Evolutionary conservation across 2,888 invertebrate genomes (phyloP).

Genomic region (Dryococelus australis): DNA sequence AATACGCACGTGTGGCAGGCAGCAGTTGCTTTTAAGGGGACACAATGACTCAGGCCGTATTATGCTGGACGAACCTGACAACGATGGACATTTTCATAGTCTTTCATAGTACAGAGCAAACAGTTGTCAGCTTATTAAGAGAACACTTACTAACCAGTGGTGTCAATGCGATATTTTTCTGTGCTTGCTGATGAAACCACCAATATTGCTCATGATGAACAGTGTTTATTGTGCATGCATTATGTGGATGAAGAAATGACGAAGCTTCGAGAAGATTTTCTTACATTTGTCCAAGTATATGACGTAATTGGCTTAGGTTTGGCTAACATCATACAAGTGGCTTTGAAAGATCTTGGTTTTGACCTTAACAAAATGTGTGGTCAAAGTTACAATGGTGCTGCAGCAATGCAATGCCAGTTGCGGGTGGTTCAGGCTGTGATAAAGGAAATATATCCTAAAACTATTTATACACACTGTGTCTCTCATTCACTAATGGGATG

Average conservation of each 20-base stretch:
- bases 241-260: conserved; percentile 9
- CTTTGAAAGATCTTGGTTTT: conserved; percentile 4
- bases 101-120: conserved; percentile 26
- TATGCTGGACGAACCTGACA: conserved; percentile 30
- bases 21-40: conserved; percentile 30
- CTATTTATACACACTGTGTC: conserved; percentile 24
- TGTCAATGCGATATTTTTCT: conserved; percentile 23
- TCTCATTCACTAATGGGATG: conserved; percentile 26
- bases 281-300: conserved; percentile 27
- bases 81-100: conserved; percentile 28
- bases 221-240: conserved; percentile 30
- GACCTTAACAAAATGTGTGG: conserved; percentile 30
- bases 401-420: conserved; percentile 29
- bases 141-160: conserved; percentile 4
- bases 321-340: background rate
- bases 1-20: conserved; percentile 20
- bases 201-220: conserved; percentile 21
- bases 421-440: conserved; percentile 21
- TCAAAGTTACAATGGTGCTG: conserved; percentile 31
- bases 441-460: conserved; percentile 11
- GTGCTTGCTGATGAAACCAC: conserved; percentile 33
- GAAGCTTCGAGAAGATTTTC: conserved; percentile 29
- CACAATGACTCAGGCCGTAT: conserved; percentile 30
- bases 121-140: background rate
- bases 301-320: conserved; percentile 26